Evolutionary conservation across 2,113 vertebrate genomes (phyloP), one percentile per base, ranked within the genome.

Genomic region (Stomatorhinus ivindoensis): DNA sequence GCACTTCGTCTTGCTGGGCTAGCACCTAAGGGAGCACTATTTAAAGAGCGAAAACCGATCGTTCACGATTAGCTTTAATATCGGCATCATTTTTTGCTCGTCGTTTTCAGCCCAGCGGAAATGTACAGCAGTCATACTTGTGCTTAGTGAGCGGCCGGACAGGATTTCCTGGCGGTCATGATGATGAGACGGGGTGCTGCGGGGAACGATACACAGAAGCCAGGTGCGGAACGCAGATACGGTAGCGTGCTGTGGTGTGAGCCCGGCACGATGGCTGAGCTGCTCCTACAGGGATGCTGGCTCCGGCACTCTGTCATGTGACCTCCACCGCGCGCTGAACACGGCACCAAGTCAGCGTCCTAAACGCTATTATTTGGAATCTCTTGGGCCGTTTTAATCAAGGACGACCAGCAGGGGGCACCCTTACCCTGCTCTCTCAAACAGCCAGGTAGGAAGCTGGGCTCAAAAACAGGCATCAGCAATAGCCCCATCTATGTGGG

Each of bases 121-220:
- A 96, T 95, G 93, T 95, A 96, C 94, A 95, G 94, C 95, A 95
- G 93, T 94, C 93, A 95, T 91, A 93, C 92, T 91, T 90, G 93
- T 93, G 94, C 92, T 91, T 91, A 90, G 47, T 84, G 46, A 39
- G 53, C 11, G 50, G 44, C 17, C 0, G 19, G 50, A 47, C 42
- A 48, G 6, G n/a, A 89, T 27, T 47, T 47, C 4, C 82, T 0
- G 21, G 5, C 11, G 10, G 82, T 84, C 82, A 13, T 84, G 21
- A 44, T 47, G 39, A 24, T 85, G 47, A 85, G 69, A 27, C 5
- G 47, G 46, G 24, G 47, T 84, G 39, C 46, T 27, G 47, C 47
- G n/a, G 47, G 83, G 9, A 31, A 7, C 1, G 1, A 17, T 44
- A 50, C 46, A 48, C 19, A 48, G 27, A 21, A 24, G 19, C 42